Evolutionary conservation across 2,888 invertebrate species (phyloP).

Genomic region (Synergus itoensis): DNA sequence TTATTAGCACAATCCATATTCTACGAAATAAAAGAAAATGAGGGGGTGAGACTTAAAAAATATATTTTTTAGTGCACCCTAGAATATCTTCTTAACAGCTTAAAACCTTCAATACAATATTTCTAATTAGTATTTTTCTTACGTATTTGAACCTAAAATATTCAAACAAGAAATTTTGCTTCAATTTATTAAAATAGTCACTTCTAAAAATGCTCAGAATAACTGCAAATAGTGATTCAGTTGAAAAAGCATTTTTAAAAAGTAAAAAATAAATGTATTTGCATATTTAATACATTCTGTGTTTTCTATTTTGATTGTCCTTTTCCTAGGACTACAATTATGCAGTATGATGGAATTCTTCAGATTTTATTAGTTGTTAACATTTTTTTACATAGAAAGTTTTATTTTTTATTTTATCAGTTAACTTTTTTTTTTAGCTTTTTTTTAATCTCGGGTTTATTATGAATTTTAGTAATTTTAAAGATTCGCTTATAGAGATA

Average conservation of each 20-base stretch:
- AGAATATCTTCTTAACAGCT: no score
- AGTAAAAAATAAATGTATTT: neutral
- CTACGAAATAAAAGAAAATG: no score
- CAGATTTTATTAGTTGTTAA: neutral
- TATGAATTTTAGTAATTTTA: neutral
- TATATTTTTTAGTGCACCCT: no score
- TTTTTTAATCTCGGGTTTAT: neutral
- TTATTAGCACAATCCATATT: no score
- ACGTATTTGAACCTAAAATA: conserved; percentile 4
- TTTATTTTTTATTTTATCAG: neutral
- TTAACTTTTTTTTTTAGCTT: neutral
- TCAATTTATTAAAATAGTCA: neutral
- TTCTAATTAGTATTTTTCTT: neutral
- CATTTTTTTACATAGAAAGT: neutral
- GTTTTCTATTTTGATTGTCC: conserved; percentile 19
- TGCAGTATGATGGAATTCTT: conserved; percentile 26
- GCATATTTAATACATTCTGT: neutral
- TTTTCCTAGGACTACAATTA: conserved; percentile 25
- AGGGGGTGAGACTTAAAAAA: no score
- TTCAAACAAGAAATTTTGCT: neutral
- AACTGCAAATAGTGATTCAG: neutral
- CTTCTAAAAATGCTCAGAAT: neutral
- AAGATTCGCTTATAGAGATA: neutral
- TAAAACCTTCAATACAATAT: neutral
- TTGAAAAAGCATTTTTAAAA: neutral